phyloP scores from a whole-genome alignment of 1,140 invertebrate species.

The Aradophagus sp. region DNA sequence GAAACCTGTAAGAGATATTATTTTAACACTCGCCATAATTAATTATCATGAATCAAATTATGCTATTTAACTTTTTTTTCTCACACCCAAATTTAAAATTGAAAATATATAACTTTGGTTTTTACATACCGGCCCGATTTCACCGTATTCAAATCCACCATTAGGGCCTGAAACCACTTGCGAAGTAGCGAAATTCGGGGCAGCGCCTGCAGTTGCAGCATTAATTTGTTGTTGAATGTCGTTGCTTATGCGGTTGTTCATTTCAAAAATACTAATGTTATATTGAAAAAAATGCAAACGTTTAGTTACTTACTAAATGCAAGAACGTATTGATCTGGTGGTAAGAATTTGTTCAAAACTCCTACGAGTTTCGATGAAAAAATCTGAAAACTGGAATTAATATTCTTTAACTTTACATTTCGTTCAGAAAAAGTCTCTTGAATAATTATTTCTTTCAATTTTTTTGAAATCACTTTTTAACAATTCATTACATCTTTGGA shows the following conservation, averaged over 20 bases:
- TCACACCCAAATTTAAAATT: too few relatives aligned
- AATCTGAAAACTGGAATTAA: conserved; percentile 43
- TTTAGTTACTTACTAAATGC: conserved; percentile 48
- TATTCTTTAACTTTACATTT: not conserved
- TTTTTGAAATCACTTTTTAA: conserved; percentile 1
- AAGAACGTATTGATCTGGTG: conserved; percentile 46
- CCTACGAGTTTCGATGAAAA: conserved; percentile 46
- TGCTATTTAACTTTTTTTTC: too few relatives aligned
- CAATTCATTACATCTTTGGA: not conserved
- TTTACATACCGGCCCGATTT: conserved; percentile 37
- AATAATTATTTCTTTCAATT: conserved; percentile 1
- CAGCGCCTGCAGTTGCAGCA: conserved; percentile 52
- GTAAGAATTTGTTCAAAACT: conserved; percentile 40
- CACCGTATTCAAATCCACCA: conserved; percentile 38
- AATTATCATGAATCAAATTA: too few relatives aligned
- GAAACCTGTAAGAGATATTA: conserved; percentile 68
- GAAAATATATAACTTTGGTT: too few relatives aligned
- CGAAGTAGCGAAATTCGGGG: conserved; percentile 41
- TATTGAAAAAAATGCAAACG: conserved; percentile 28
- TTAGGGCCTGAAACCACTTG: conserved; percentile 34
- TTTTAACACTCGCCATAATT: too few relatives aligned
- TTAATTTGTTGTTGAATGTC: conserved; percentile 54
- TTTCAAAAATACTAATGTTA: conserved; percentile 47
- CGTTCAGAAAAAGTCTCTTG: conserved; percentile 43
- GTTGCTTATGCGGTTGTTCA: conserved; percentile 51